These are phyloP conservation scores for Hypocryptadius cinnamomeus DNA, from an alignment of 2,113 vertebrate genomes.

Conservation along the genomic window DNA sequence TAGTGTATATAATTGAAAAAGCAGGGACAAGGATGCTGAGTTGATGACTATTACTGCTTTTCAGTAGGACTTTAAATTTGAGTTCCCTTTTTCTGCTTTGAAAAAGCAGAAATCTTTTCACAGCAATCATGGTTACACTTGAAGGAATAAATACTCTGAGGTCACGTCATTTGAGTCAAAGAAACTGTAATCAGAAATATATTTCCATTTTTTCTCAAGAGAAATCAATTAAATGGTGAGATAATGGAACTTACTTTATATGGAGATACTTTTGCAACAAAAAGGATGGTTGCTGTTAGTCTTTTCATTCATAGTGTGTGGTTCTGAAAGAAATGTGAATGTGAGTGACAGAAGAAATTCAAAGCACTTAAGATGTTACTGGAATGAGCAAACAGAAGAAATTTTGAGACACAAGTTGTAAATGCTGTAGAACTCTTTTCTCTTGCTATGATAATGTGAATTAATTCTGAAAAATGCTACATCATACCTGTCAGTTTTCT, in stretches of 20 bases:
- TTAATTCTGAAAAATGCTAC: background rate
- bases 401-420: background rate
- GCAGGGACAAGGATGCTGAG: background rate
- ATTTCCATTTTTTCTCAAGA: background rate
- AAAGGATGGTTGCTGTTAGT: background rate
- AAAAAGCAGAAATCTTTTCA: background rate
- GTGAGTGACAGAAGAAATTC: background rate
- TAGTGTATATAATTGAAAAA: background rate
- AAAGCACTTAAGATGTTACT: background rate
- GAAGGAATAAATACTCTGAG: background rate
- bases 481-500: background rate
- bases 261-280: background rate
- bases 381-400: background rate
- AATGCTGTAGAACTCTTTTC: background rate
- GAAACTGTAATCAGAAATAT: background rate
- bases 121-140: background rate
- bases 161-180: background rate
- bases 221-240: background rate
- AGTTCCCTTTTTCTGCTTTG: background rate
- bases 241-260: background rate
- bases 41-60: background rate
- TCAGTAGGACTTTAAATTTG: background rate
- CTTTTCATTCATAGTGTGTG: background rate
- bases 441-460: background rate
- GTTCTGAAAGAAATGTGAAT: background rate